Percentiles rank a stretch among this genome's conserved stretches.
Conservation (phyloP, 2,888 invertebrate species). For the Polydrusus cervinus region DNA sequence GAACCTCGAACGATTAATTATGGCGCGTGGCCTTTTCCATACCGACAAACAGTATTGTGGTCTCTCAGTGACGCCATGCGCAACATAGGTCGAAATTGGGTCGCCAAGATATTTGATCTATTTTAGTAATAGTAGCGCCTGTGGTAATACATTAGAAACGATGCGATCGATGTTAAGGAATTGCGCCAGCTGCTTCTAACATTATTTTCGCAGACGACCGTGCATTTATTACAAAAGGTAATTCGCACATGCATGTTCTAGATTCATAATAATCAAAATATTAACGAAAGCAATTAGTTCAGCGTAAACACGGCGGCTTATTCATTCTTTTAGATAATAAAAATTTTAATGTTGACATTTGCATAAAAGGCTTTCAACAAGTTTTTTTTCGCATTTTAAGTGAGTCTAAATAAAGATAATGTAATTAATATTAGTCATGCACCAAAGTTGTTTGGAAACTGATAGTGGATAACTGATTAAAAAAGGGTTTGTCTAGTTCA, state of each 20-base stretch:
- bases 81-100: too few relatives aligned
- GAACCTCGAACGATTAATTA: too few relatives aligned
- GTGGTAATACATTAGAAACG: too few relatives aligned
- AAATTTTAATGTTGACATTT: conserved; percentile 35
- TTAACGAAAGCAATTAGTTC: conserved; percentile 37
- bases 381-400: conserved; percentile 42
- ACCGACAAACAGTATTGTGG: too few relatives aligned
- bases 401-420: conserved; percentile 23
- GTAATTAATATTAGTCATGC: conserved; percentile 23
- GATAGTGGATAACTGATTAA: neutral
- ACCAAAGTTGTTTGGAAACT: neutral
- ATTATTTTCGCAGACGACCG: neutral
- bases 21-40: too few relatives aligned
- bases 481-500: too few relatives aligned
- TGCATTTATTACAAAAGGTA: neutral
- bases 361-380: conserved; percentile 34
- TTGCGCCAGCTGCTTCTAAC: too few relatives aligned
- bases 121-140: too few relatives aligned
- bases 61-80: too few relatives aligned
- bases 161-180: too few relatives aligned
- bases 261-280: conserved; percentile 45
- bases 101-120: too few relatives aligned
- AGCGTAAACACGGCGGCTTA: conserved; percentile 34
- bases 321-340: conserved; percentile 28
- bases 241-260: conserved; percentile 25